Evolutionary conservation across 1,140 invertebrate species (phyloP).

Genomic region (Ptiloglossa arizonensis): DNA sequence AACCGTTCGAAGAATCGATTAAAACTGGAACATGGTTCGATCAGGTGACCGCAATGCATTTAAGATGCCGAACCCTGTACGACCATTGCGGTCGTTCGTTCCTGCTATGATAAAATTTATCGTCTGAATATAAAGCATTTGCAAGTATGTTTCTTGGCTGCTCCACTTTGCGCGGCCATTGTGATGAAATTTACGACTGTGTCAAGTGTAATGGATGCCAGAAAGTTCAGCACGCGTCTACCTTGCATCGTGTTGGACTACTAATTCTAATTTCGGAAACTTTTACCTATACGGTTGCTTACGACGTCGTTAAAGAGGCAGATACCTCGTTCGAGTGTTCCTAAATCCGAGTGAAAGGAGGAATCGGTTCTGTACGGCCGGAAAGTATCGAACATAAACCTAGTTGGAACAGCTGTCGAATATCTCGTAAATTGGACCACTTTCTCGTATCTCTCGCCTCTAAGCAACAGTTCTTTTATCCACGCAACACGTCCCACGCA

Average conservation of each 20-base stretch:
- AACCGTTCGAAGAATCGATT: too few relatives aligned
- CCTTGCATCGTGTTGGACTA: too few relatives aligned
- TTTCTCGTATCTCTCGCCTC: too few relatives aligned
- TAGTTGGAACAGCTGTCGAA: background rate
- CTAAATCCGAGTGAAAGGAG: background rate
- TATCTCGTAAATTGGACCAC: background rate
- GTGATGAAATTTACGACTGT: conserved; percentile 42
- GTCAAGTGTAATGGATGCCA: conserved; percentile 32
- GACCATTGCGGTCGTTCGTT: too few relatives aligned
- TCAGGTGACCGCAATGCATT: too few relatives aligned
- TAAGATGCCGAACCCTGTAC: too few relatives aligned
- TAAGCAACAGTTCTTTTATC: too few relatives aligned
- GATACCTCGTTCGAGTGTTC: background rate
- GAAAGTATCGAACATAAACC: background rate
- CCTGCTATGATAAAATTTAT: too few relatives aligned
- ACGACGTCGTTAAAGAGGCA: background rate
- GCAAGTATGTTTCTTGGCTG: conserved; percentile 20
- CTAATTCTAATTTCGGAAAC: conserved; percentile 41
- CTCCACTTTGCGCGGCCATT: conserved; percentile 24
- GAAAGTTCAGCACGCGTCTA: conserved; percentile 11
- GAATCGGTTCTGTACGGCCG: background rate
- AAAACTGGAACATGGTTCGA: too few relatives aligned
- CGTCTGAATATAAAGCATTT: conserved; percentile 6
- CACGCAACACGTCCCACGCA: too few relatives aligned
- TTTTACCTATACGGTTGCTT: too few relatives aligned